Percentiles rank a stretch among this genome's conserved stretches.
phyloP scores from a whole-genome alignment of 1,140 invertebrate genomes.

The Frieseomelitta varia region DNA sequence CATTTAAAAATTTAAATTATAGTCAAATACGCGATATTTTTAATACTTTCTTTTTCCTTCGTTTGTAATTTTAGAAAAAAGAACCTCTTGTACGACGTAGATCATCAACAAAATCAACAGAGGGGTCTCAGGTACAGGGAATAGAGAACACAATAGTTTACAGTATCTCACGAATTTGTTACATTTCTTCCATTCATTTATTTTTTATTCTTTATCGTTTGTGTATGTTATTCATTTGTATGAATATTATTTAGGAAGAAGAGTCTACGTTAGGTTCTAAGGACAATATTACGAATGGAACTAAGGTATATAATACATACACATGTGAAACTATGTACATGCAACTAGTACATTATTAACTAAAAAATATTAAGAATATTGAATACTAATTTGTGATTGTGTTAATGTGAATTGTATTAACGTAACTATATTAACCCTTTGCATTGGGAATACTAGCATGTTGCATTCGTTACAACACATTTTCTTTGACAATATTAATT shows the following conservation, averaged over 20 bases:
- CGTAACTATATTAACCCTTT: no score
- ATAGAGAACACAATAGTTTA: constrained; percentile 24
- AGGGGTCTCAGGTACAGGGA: constrained; percentile 55
- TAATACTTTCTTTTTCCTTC: constrained; percentile 11
- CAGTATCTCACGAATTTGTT: neutral
- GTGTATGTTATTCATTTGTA: constrained; percentile 18
- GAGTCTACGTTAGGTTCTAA: constrained; percentile 58
- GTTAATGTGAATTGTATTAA: neutral
- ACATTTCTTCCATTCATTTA: constrained; percentile 13
- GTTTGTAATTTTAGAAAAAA: constrained; percentile 52
- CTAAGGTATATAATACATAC: constrained; percentile 61
- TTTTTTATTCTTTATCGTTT: constrained; percentile 20
- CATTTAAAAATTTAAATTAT: neutral
- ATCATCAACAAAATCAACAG: constrained; percentile 49
- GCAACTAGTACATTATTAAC: neutral
- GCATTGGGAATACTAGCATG: no score
- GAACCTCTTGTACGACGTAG: constrained; percentile 43
- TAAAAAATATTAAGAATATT: neutral
- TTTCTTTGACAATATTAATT: no score
- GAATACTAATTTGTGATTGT: neutral
- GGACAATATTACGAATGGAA: constrained; percentile 50
- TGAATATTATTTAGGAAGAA: constrained; percentile 56
- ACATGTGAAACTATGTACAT: no score
- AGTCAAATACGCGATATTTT: neutral
- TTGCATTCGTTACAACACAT: no score